Percentiles rank a stretch among this genome's conserved stretches.
phyloP scores from a whole-genome alignment of 2,888 invertebrate species.

The Perizoma flavofasciatum region DNA sequence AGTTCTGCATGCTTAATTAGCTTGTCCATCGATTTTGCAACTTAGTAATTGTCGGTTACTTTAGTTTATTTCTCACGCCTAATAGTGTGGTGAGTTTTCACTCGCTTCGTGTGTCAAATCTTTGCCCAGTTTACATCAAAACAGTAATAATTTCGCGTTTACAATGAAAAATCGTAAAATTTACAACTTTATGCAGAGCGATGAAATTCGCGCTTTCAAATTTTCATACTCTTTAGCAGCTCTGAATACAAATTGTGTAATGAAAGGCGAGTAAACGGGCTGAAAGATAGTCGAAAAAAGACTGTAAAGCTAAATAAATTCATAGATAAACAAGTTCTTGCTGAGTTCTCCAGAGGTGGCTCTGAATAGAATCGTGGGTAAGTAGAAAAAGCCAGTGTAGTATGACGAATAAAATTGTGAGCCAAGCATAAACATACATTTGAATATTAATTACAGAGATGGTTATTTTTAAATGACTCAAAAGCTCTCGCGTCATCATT shows the following conservation, averaged over 20 bases:
- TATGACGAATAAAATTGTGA: too few species aligned
- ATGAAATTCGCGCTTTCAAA: conserved; percentile 58
- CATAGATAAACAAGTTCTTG: conserved; percentile 2
- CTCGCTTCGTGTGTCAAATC: neutral
- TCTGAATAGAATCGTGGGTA: too few species aligned
- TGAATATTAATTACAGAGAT: too few species aligned
- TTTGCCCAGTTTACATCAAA: conserved; percentile 47
- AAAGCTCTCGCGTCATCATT: too few species aligned
- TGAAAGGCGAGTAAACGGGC: conserved; percentile 36
- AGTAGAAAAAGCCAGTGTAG: too few species aligned
- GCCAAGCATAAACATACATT: too few species aligned
- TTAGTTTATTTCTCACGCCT: too few species aligned
- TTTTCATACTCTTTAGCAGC: conserved; percentile 51
- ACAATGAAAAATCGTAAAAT: conserved; percentile 65
- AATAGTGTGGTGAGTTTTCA: neutral
- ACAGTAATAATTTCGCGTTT: conserved; percentile 49
- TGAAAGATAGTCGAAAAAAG: conserved; percentile 8
- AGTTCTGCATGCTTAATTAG: too few species aligned
- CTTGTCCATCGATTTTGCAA: too few species aligned
- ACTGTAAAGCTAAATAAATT: conserved; percentile 14
- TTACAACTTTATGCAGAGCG: conserved; percentile 54
- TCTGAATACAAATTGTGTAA: conserved; percentile 62
- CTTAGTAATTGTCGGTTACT: too few species aligned
- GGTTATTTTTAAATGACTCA: too few species aligned
- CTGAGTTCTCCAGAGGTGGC: too few species aligned